phyloP scores from a whole-genome alignment of 1,140 invertebrate genomes.

The Drosophila erecta region DNA sequence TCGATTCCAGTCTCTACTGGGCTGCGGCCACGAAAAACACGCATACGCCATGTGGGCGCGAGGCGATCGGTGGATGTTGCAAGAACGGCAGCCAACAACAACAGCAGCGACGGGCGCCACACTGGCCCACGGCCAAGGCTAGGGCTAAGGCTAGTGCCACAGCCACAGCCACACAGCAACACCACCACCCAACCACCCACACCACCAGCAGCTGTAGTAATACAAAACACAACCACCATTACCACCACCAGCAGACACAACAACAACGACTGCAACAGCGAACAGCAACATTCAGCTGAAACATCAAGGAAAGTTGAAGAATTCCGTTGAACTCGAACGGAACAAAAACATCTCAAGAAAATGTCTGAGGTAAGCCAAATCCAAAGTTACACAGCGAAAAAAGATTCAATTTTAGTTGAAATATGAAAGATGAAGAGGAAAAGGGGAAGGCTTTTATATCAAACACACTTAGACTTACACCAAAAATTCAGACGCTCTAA shows the following conservation, averaged over 20 bases:
- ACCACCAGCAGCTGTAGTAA: neutral
- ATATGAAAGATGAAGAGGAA: too few relatives aligned
- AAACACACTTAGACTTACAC: too few relatives aligned
- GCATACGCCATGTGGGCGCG: constrained; percentile 61
- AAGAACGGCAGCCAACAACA: constrained; percentile 22
- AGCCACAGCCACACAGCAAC: constrained; percentile 14
- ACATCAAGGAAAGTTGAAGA: constrained; percentile 44
- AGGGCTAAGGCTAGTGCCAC: constrained; percentile 29
- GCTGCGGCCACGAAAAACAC: constrained; percentile 23
- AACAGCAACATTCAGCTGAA: constrained; percentile 10
- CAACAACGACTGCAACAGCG: neutral
- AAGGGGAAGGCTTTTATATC: neutral
- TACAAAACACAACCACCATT: constrained; percentile 7
- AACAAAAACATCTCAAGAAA: constrained; percentile 43
- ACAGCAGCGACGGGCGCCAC: constrained; percentile 17
- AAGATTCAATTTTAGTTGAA: too few relatives aligned
- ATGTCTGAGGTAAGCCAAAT: constrained; percentile 67
- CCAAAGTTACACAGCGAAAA: neutral
- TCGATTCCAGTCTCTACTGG: constrained; percentile 44
- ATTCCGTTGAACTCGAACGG: constrained; percentile 30
- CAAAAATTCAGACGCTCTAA: too few relatives aligned
- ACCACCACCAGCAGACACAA: constrained; percentile 12
- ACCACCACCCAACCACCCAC: neutral
- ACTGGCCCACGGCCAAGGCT: constrained; percentile 40
- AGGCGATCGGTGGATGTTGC: constrained; percentile 54